Conservation (phyloP, 2,888 invertebrate species). For the Prosopocoilus inquinatus region DNA sequence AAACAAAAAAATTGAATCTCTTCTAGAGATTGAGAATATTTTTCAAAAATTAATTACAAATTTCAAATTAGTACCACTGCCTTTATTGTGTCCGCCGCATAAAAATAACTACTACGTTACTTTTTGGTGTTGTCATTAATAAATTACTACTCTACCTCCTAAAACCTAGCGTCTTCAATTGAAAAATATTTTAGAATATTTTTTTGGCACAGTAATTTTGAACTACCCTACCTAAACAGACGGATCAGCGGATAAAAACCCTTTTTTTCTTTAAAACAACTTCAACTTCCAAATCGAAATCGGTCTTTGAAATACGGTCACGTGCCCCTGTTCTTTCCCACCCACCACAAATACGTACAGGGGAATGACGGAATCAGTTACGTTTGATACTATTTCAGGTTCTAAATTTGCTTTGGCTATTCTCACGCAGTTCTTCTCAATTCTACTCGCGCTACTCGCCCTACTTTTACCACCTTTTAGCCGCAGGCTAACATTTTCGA, state of each 20-base stretch:
- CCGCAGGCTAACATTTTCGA: conserved; percentile 48
- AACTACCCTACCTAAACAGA: not conserved
- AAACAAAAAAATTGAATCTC: no score
- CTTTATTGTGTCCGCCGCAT: no score
- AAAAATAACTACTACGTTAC: conserved; percentile 8
- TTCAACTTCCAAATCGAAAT: conserved; percentile 78
- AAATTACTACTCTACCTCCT: conserved; percentile 3
- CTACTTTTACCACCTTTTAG: conserved; percentile 44
- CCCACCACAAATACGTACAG: conserved; percentile 71
- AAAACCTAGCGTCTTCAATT: conserved; percentile 5
- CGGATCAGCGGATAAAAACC: not conserved
- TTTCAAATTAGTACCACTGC: no score
- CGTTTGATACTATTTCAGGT: conserved; percentile 21
- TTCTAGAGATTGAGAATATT: no score
- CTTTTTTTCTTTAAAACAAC: conserved; percentile 46
- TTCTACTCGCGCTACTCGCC: conserved; percentile 59
- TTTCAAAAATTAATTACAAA: no score
- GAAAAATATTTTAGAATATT: conserved; percentile 4
- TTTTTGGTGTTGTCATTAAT: not conserved
- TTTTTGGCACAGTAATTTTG: conserved; percentile 10
- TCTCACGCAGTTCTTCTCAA: conserved; percentile 50
- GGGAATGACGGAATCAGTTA: conserved; percentile 50
- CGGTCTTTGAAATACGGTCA: conserved; percentile 72
- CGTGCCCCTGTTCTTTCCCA: conserved; percentile 76
- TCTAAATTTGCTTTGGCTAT: conserved; percentile 35